Evolutionary conservation across 2,888 invertebrate species (phyloP), one percentile per base, ranked within the genome.

Genomic region (Amblyjoppa fuscipennis): DNA sequence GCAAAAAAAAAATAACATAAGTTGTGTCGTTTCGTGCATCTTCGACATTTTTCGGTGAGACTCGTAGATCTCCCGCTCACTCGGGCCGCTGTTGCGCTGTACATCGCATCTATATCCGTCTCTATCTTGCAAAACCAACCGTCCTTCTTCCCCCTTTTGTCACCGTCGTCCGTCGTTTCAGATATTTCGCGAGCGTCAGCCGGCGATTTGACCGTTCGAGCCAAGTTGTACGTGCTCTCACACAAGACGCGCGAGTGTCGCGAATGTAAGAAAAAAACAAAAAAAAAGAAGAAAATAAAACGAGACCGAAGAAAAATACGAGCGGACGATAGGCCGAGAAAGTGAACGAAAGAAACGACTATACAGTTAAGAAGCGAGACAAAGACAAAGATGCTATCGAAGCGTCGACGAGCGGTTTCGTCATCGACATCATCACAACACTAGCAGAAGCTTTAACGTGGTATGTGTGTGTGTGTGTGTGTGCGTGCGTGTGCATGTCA

Each of bases 151-250:
- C 56, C 28, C 34, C 25, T 70, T 16, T 20, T 20, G n/a, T 41
- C 53, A 9, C 45, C 38, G 34, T 49, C n/a, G 13, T 41, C 61
- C 68, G 28, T 56, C 73, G 71, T 20, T 25, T 79, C 49, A 64
- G 74, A 83, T 70, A 74, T 79, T 70, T 75, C 79, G 79, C 81
- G 75, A 79, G 79, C 69, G 66, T 76, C 53, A 83, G 73, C 71
- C 76, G 75, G 75, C 41, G 31, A 49, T 28, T 41, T 61, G 79
- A 59, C 38, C 56, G 25, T 2, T 25, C 64, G 49, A 56, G 53
- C 13, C 70, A 64, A 45, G 77, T 66, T 25, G 28, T 53, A 69
- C 78, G 78, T 70, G 38, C 6, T 56, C 31, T 9, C 20, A 59
- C 16, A 49, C 49, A 34, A 49, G 73, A 45, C 56, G 64, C 71